phyloP scores from a whole-genome alignment of 2,888 invertebrate genomes.

The Zootermopsis nevadensis region DNA sequence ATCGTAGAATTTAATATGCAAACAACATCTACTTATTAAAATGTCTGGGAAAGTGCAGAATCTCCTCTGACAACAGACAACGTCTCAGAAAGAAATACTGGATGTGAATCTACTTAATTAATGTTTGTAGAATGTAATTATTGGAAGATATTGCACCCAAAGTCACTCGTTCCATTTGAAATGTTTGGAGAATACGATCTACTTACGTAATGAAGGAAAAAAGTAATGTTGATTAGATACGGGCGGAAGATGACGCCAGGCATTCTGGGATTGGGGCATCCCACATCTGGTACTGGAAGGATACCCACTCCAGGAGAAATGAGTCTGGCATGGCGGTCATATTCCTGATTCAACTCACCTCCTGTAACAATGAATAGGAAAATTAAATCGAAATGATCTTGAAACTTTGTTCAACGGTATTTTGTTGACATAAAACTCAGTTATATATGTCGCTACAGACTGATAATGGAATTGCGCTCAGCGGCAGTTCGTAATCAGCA shows the following conservation, averaged over 20 bases:
- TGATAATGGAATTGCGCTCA: background rate
- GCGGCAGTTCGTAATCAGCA: background rate
- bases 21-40: no score
- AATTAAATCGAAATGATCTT: conserved; percentile 6
- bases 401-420: background rate
- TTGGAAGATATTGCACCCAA: no score
- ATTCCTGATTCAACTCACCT: background rate
- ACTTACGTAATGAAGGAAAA: background rate
- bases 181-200: background rate
- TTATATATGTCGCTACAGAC: background rate
- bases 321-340: background rate
- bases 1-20: no score
- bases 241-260: background rate
- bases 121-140: no score
- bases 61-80: no score
- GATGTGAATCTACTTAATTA: no score
- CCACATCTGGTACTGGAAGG: background rate
- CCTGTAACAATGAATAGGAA: background rate
- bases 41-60: no score
- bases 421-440: conserved; percentile 4
- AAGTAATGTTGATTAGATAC: background rate
- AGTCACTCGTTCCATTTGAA: background rate
- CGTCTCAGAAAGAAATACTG: no score
- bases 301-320: conserved; percentile 1
- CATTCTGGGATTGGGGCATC: background rate